Evolutionary conservation across 2,113 vertebrate species (phyloP).

Genomic region (Rattus norvegicus): DNA sequence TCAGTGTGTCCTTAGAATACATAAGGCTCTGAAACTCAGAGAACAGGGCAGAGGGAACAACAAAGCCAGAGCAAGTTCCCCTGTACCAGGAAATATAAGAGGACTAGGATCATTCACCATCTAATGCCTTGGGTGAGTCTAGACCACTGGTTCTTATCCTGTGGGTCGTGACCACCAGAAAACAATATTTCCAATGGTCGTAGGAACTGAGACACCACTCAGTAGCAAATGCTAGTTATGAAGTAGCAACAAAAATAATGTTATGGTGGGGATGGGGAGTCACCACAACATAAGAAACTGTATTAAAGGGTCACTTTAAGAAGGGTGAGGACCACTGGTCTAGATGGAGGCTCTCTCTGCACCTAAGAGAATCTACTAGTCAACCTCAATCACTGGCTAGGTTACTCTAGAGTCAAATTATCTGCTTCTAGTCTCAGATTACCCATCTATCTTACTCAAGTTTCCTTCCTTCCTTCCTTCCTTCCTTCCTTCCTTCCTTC

Average conservation of each 20-base stretch:
- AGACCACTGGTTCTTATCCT: not conserved
- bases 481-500: too few species aligned
- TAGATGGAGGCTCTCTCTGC: not conserved
- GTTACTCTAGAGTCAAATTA: not conserved
- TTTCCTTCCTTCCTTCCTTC: not conserved
- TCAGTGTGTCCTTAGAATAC: not conserved
- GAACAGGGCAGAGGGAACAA: not conserved
- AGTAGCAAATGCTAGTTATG: not conserved
- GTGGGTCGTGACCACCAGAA: not conserved
- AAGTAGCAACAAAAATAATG: not conserved
- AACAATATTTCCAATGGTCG: not conserved
- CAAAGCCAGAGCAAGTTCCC: not conserved
- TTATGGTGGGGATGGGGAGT: not conserved
- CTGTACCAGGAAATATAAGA: not conserved
- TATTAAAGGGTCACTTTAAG: not conserved
- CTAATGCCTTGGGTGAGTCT: not conserved
- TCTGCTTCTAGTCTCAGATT: constrained; percentile 3
- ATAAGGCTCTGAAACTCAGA: not conserved
- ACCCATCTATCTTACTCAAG: not conserved
- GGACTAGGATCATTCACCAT: not conserved
- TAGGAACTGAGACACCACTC: not conserved
- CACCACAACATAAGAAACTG: not conserved
- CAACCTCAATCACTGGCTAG: not conserved
- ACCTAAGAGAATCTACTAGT: not conserved
- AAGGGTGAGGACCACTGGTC: not conserved